Evolutionary conservation across 2,888 invertebrate species (phyloP).

Genomic region (Eustalomyia histrio): DNA sequence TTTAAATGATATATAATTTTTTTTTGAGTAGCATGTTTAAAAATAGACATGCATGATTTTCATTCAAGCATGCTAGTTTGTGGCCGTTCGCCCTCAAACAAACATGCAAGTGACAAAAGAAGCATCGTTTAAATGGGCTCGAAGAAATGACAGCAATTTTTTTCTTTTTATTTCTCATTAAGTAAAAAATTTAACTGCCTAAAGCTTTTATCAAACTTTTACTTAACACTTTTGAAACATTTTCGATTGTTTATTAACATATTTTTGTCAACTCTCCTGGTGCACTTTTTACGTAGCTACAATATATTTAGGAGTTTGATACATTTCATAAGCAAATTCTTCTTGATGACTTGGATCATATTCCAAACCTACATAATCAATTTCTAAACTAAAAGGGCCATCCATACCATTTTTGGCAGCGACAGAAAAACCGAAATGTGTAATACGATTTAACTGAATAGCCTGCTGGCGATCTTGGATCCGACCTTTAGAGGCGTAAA

Average conservation of each 20-base stretch:
- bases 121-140: no score
- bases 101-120: no score
- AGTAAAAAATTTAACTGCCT: not conserved
- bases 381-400: slow-evolving; percentile 93
- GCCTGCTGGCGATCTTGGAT: slow-evolving; percentile 89
- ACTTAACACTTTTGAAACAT: not conserved
- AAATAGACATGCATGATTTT: no score
- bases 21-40: no score
- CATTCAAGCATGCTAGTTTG: no score
- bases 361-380: slow-evolving; percentile 94
- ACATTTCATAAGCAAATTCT: slow-evolving; percentile 96
- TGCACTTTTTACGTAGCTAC: slow-evolving; percentile 81
- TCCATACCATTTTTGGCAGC: slow-evolving; percentile 86
- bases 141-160: no score
- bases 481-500: slow-evolving; percentile 89
- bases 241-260: not conserved
- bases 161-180: not conserved
- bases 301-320: slow-evolving; percentile 85
- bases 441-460: slow-evolving; percentile 83
- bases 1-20: no score
- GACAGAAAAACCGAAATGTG: slow-evolving; percentile 90
- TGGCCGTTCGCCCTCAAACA: no score
- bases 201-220: not conserved
- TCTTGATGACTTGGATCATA: slow-evolving; percentile 89
- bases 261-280: slow-evolving; percentile 30